phyloP scores from a whole-genome alignment of 2,888 invertebrate genomes.

The Camptogramma bilineatum region DNA sequence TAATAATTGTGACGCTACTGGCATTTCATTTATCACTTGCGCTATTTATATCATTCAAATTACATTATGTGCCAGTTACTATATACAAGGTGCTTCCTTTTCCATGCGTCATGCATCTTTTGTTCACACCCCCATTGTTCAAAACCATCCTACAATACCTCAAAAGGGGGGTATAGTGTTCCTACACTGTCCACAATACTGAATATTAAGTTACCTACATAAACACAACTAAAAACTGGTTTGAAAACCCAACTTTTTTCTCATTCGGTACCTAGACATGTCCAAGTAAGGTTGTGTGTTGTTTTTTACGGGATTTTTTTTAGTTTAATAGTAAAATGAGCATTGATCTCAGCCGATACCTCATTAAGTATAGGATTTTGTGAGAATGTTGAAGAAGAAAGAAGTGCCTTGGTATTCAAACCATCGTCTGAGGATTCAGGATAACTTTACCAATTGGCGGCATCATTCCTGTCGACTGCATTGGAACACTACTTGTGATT shows the following conservation, averaged over 20 bases:
- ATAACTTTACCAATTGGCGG: constrained; percentile 71
- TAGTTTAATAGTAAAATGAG: constrained; percentile 48
- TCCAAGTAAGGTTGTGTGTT: constrained; percentile 43
- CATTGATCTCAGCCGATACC: constrained; percentile 43
- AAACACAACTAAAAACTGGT: constrained; percentile 59
- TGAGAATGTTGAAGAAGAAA: constrained; percentile 77
- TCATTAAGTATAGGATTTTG: constrained; percentile 47
- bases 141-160: constrained; percentile 51
- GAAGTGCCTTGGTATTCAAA: constrained; percentile 78
- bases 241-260: constrained; percentile 54
- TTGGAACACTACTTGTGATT: constrained; percentile 76
- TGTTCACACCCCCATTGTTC: constrained; percentile 57
- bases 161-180: constrained; percentile 61
- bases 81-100: constrained; percentile 51
- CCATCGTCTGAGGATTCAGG: constrained; percentile 71
- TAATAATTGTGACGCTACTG: constrained; percentile 33
- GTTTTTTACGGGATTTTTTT: constrained; percentile 38
- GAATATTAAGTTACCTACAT: constrained; percentile 26
- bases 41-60: constrained; percentile 56
- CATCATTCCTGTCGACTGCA: constrained; percentile 70
- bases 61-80: constrained; percentile 39
- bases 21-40: constrained; percentile 39
- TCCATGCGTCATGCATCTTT: constrained; percentile 49
- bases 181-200: constrained; percentile 43
- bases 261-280: constrained; percentile 61